Evolutionary conservation across 1,140 invertebrate genomes (phyloP), one percentile per base, ranked within the genome.

Genomic region (Formica selysi): DNA sequence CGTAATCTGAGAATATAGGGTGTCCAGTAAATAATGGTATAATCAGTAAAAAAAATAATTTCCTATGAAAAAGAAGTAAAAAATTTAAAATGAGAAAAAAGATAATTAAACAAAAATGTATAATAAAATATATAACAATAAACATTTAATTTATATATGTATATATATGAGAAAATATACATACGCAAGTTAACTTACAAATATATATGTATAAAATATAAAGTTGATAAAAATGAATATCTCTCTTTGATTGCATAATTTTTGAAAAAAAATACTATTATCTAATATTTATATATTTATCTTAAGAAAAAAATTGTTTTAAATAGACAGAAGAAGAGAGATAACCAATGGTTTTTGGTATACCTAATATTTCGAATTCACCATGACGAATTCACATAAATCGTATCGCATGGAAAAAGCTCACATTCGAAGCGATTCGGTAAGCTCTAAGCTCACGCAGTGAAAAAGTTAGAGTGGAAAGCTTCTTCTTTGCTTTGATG

Each of bases 401-500:
- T 41, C n/a, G 41, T 32, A 29, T 62, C 19, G 64, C 76, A 44
- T 7, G 6, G 36, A 48, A 29, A 44, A 44, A 78, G 41, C 29
- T 78, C 22, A 26, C 57, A 62, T 62, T 22, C 36, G 6, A 64
- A 4, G 29, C 29, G 10, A 68, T 80, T 80, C 16, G 65, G 57
- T 41, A 67, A 80, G 41, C 32, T 61, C 16, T 62, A 67, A 79
- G 36, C 32, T 57, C 10, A 68, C 64, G 22, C 78, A 59, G 44
- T 41, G 22, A 10, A 51, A 19, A 80, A 80, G 64, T 70, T 80
- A 65, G 44, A 13, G 32, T 44, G 51, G 48, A 36, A 68, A 80
- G 48, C 65, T 80, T 70, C 38, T 48, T 80, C 57, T 32, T 44
- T 62, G 29, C 76, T 80, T 57, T 80, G 64, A 70, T 44, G 51